Conservation (phyloP, 2,888 invertebrate genomes). For the Blastobasis adustella region DNA sequence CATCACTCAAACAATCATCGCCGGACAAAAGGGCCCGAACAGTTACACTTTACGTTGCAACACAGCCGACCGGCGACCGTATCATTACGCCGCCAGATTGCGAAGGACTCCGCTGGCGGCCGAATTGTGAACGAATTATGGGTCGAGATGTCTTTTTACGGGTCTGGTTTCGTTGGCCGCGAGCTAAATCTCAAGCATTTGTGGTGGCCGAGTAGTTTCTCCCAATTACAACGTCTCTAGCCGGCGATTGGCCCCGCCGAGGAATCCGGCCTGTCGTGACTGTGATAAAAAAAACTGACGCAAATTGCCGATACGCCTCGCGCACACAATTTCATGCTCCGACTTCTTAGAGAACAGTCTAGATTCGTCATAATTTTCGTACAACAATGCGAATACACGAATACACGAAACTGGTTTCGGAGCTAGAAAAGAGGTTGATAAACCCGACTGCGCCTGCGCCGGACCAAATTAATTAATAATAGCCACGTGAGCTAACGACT, state of each 20-base stretch:
- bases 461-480: slow-evolving; percentile 46
- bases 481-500: slow-evolving; percentile 43
- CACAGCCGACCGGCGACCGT: slow-evolving; percentile 36
- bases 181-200: slow-evolving; percentile 59
- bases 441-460: slow-evolving; percentile 29
- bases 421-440: slow-evolving; percentile 18
- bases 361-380: slow-evolving; percentile 64
- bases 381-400: slow-evolving; percentile 35
- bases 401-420: slow-evolving; percentile 28
- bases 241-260: slow-evolving; percentile 59
- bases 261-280: slow-evolving; percentile 72
- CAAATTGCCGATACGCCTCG: slow-evolving; percentile 73
- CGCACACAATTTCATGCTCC: slow-evolving; percentile 72
- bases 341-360: slow-evolving; percentile 57
- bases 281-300: slow-evolving; percentile 71
- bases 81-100: slow-evolving; percentile 52
- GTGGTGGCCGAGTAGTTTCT: slow-evolving; percentile 67
- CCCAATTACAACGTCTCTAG: slow-evolving; percentile 71
- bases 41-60: slow-evolving; percentile 50
- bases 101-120: slow-evolving; percentile 21
- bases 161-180: slow-evolving; percentile 43
- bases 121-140: no score
- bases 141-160: slow-evolving; percentile 25
- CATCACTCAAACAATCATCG: slow-evolving; percentile 53
- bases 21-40: slow-evolving; percentile 62